Conservation (phyloP, 35 echinoderm and acorn worm genomes). For the Apostichopus japonicus region DNA sequence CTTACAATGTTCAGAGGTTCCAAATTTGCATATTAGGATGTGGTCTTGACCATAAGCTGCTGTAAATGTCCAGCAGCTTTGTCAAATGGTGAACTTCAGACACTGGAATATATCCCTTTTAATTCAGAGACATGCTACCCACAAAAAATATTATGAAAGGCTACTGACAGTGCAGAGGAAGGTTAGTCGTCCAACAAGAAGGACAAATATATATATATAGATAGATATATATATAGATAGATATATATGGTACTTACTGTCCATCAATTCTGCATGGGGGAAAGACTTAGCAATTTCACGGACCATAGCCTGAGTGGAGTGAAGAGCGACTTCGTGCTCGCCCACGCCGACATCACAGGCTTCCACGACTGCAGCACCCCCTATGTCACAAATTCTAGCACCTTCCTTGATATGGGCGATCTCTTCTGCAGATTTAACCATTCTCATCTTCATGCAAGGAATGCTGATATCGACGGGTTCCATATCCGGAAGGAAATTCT, state of each 20-base stretch:
- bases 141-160: too few species aligned
- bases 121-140: too few species aligned
- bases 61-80: too few species aligned
- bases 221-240: too few species aligned
- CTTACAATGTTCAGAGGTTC: too few species aligned
- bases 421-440: constrained; percentile 93
- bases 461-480: constrained; percentile 77
- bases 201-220: too few species aligned
- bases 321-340: constrained; percentile 83
- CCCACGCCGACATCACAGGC: constrained; percentile 75
- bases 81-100: too few species aligned
- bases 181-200: too few species aligned
- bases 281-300: constrained; percentile 79
- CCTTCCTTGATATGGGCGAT: constrained; percentile 83
- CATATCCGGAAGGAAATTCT: constrained; percentile 64
- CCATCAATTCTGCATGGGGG: constrained; percentile 80
- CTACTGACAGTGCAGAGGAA: too few species aligned
- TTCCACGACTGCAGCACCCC: constrained; percentile 75
- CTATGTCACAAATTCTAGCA: constrained; percentile 80
- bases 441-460: constrained; percentile 82
- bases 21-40: too few species aligned
- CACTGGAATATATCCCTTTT: too few species aligned
- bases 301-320: constrained; percentile 74
- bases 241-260: constrained; percentile 69
- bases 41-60: too few species aligned